Base-by-base conservation (phyloP, 2,113 vertebrate species). In the Pteruthius melanotis region DNA sequence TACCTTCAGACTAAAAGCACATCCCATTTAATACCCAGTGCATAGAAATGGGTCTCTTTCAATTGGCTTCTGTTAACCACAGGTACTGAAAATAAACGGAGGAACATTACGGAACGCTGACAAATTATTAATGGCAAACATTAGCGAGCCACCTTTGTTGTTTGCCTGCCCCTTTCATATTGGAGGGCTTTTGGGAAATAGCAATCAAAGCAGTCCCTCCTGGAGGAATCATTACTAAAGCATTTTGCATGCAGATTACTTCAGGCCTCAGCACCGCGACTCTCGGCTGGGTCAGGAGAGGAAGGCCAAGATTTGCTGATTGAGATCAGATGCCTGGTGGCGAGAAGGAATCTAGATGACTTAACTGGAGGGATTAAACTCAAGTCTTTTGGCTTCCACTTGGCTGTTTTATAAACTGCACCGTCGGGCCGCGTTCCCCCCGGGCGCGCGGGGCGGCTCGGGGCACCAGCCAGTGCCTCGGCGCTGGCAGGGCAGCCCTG, bases 321-420 rank as follows among this genome's bases (percentile, higher is more conserved):
- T 95, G 93, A 89, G 93, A 94, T 97, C 94, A 97, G 95, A 95
- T 96, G 93, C 70, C 83, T 94, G 89, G 88, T 94, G 91, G 86
- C 15, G 49, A 96, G 89, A 95, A 86, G 70, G 89, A 96, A 90
- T 94, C 94, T 96, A 97, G 90, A 93, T 94, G 89, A 93, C 87
- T 97, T 95, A 95, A 96, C 83, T 96, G 94, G 94, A 97, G 87
- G 88, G 92, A 95, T 93, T 86, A 89, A 96, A 89, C 90, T 87
- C 77, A 8, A 95, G 60, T 53, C 82, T 28, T 93, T 94, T 94
- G 94, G 92, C 84, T 97, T 90, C 87, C 57, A 37, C 75, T 88
- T 96, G 95, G 91, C 92, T 91, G 88, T 92, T 96, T 64, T 54
- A 91, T 80, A 83, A 88, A 83, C 66, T 70, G 44, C 74, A 3